These are phyloP conservation scores for Gambusia yucatana DNA, from an alignment of 2,797 vertebrate species.

Conservation along the genomic window DNA sequence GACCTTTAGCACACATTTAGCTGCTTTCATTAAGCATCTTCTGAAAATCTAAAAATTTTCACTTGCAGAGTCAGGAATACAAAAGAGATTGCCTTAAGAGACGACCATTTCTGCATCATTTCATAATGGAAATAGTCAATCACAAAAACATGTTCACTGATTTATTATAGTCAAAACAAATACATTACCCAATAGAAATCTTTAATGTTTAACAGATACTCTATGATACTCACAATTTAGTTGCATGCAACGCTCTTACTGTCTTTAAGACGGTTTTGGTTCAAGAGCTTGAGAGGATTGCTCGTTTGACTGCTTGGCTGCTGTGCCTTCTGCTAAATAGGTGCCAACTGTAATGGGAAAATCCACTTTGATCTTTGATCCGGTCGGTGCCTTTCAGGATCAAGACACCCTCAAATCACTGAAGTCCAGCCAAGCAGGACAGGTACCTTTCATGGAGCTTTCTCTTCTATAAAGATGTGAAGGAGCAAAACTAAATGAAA, in stretches of 20 bases:
- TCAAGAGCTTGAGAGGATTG: conserved; percentile 2
- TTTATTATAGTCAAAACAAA: not conserved
- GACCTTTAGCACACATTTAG: not conserved
- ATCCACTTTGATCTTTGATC: conserved; percentile 14
- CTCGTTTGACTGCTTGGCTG: not conserved
- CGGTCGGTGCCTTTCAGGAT: conserved; percentile 1
- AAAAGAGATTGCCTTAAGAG: too few species aligned
- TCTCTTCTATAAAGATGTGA: not conserved
- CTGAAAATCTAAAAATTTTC: too few species aligned
- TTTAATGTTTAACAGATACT: not conserved
- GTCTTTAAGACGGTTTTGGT: not conserved
- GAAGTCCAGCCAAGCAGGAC: not conserved
- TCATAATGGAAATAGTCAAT: not conserved
- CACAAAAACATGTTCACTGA: not conserved
- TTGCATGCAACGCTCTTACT: not conserved
- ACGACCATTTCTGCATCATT: not conserved
- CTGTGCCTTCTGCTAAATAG: conserved; percentile 4
- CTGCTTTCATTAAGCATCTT: not conserved
- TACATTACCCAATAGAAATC: not conserved
- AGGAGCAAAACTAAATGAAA: not conserved
- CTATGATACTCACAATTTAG: not conserved
- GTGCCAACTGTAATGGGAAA: not conserved
- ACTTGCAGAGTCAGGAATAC: too few species aligned
- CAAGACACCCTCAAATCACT: not conserved
- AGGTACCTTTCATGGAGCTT: not conserved